Conservation (phyloP, 2,797 vertebrate genomes). For the Eulemur coronatus region DNA sequence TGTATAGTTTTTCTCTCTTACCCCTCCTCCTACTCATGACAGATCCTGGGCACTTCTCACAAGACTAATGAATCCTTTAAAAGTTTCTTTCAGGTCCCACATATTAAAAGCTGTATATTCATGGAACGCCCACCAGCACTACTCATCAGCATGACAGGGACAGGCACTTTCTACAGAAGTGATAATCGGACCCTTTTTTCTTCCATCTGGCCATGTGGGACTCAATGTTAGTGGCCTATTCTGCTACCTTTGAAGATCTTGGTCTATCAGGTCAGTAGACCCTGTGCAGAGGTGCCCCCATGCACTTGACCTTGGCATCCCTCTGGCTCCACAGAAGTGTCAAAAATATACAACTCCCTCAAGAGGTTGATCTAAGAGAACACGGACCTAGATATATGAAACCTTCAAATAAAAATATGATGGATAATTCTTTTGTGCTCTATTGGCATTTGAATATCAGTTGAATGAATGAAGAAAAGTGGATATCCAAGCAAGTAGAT, state of each 20-base stretch:
- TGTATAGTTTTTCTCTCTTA: neutral
- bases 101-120: neutral
- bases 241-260: too few relatives aligned
- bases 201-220: neutral
- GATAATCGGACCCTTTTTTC: rapidly evolving
- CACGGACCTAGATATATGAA: neutral
- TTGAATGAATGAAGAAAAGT: neutral
- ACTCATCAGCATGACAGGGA: rapidly evolving
- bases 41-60: neutral
- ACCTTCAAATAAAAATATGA: neutral
- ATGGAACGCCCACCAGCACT: neutral
- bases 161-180: neutral
- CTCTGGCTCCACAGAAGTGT: neutral
- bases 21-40: neutral
- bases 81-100: neutral
- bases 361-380: neutral
- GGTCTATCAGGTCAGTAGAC: neutral
- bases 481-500: rapidly evolving
- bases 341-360: neutral
- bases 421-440: neutral
- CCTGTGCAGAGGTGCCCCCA: rapidly evolving
- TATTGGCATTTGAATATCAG: too few relatives aligned
- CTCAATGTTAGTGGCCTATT: rapidly evolving
- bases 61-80: neutral
- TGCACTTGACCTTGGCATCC: rapidly evolving